Conservation (phyloP, 2,113 vertebrate species). For the Strigops habroptila region DNA sequence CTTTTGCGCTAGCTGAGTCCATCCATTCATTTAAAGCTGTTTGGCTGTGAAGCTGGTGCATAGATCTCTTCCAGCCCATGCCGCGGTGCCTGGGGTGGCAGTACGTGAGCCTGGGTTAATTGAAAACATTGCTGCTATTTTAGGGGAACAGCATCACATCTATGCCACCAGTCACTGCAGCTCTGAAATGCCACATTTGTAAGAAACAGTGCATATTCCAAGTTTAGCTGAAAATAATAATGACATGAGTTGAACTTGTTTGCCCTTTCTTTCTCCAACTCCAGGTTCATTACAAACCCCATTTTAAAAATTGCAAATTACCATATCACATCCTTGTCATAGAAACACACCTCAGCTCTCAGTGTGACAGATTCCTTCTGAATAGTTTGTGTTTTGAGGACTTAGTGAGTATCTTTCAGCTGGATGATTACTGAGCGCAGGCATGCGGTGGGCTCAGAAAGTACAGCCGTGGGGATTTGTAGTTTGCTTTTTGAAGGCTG, state of each 20-base stretch:
- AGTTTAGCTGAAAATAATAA: not conserved
- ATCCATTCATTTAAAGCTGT: not conserved
- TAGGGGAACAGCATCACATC: not conserved
- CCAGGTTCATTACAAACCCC: not conserved
- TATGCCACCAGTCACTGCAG: not conserved
- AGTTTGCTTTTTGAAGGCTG: not conserved
- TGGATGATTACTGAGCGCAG: not conserved
- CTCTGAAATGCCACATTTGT: not conserved
- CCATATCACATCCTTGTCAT: not conserved
- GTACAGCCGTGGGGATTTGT: not conserved
- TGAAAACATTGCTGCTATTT: not conserved
- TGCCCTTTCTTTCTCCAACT: not conserved
- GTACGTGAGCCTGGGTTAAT: not conserved
- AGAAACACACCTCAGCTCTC: not conserved
- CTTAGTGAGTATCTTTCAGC: not conserved
- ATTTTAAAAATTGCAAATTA: not conserved
- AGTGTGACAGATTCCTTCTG: not conserved
- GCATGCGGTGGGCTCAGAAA: not conserved
- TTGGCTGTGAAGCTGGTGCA: not conserved
- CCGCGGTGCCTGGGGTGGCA: not conserved
- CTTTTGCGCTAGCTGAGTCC: not conserved
- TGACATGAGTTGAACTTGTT: not conserved
- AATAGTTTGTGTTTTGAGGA: not conserved
- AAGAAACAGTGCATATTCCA: not conserved
- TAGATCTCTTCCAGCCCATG: not conserved